These are phyloP conservation scores for Choloepus didactylus DNA, from an alignment of 2,797 vertebrate genomes.

Conservation along the genomic window DNA sequence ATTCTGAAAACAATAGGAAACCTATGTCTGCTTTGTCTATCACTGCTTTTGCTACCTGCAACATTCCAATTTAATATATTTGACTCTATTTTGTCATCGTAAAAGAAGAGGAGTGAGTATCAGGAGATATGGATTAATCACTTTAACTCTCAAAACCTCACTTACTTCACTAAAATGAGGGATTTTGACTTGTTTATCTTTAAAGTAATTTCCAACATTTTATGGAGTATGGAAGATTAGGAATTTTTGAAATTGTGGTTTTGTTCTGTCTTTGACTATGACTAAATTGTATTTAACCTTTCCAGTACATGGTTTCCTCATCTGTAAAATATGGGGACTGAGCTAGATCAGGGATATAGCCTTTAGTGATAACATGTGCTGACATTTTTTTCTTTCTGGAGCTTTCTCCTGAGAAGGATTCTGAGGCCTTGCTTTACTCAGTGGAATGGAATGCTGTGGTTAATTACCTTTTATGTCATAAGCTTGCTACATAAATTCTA, in stretches of 20 bases:
- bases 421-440: not conserved
- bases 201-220: not conserved
- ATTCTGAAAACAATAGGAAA: constrained; percentile 46
- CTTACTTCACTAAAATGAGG: not conserved
- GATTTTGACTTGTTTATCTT: not conserved
- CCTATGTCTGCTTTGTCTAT: not conserved
- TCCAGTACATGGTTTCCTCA: not conserved
- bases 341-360: not conserved
- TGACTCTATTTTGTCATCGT: not conserved
- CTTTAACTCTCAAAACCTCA: not conserved
- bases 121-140: not conserved
- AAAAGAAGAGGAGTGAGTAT: not conserved
- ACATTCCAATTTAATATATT: not conserved
- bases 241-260: not conserved
- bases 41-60: not conserved
- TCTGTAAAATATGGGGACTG: not conserved
- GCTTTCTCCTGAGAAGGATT: not conserved
- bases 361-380: not conserved
- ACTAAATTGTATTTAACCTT: not conserved
- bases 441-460: not conserved
- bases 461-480: not conserved
- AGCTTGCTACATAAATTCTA: not conserved
- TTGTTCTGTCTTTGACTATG: not conserved
- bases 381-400: constrained; percentile 22
- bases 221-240: not conserved